Evolutionary conservation across 2,888 invertebrate species (phyloP).

Genomic region (Monoplex corrugatus): DNA sequence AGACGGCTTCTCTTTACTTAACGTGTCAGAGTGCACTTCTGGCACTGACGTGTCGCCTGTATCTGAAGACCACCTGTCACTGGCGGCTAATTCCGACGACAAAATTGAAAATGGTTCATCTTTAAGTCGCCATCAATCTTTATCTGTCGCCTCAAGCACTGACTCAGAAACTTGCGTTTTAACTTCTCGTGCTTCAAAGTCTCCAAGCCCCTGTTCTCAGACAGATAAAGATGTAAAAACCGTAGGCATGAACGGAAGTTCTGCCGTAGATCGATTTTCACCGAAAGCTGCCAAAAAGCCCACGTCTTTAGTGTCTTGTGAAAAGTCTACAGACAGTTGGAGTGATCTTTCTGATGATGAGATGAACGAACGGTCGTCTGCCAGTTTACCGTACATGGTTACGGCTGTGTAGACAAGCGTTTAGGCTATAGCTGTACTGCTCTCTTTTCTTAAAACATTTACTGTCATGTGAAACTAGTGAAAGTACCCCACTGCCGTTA

Average conservation of each 20-base stretch:
- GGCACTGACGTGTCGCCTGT: background rate
- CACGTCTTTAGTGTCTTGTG: background rate
- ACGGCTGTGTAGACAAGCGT: conserved; percentile 15
- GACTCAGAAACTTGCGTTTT: conserved; percentile 6
- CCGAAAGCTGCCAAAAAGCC: background rate
- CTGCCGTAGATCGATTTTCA: background rate
- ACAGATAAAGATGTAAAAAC: background rate
- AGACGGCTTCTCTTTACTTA: background rate
- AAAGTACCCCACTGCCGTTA: too few species aligned
- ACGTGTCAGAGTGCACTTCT: background rate
- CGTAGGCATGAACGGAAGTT: background rate
- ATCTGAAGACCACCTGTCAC: background rate
- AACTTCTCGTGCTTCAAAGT: background rate
- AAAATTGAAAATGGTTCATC: background rate
- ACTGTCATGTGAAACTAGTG: too few species aligned
- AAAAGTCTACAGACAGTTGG: conserved; percentile 1
- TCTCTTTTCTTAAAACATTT: too few species aligned
- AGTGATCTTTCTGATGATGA: conserved; percentile 7
- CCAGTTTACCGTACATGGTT: conserved; percentile 10
- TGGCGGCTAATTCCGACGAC: background rate
- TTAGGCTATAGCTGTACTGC: too few species aligned
- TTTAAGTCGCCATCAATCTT: background rate
- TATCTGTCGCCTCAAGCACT: background rate
- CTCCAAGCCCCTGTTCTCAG: background rate
- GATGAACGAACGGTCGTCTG: background rate